These are phyloP conservation scores for Meiosimyza platycephala DNA, from an alignment of 2,888 invertebrate species.

Conservation along the genomic window DNA sequence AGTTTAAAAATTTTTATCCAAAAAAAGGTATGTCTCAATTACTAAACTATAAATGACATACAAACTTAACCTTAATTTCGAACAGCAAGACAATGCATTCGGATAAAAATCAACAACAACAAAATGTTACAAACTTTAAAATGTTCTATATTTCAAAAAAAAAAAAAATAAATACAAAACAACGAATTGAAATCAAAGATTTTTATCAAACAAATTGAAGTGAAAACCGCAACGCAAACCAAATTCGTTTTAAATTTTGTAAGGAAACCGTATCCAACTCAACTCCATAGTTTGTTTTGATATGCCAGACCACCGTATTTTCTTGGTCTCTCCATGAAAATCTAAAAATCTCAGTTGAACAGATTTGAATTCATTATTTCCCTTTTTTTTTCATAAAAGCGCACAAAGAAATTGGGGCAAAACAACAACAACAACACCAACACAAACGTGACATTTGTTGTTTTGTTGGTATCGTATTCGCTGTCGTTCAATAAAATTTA, in stretches of 20 bases:
- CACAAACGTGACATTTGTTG: not conserved
- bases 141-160: not conserved
- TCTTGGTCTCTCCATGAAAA: not conserved
- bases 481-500: slow-evolving; percentile 42
- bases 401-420: not conserved
- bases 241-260: too few relatives aligned
- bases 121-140: slow-evolving; percentile 4
- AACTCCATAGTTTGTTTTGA: not conserved
- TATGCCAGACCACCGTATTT: not conserved
- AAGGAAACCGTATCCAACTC: not conserved
- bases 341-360: slow-evolving; percentile 9
- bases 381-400: not conserved
- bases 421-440: not conserved
- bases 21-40: too few relatives aligned
- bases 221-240: not conserved
- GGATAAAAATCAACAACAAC: not conserved
- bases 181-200: slow-evolving; percentile 17
- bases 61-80: too few relatives aligned
- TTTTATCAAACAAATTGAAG: slow-evolving; percentile 13
- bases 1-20: too few relatives aligned
- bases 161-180: not conserved
- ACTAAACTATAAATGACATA: too few relatives aligned
- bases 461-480: not conserved
- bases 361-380: slow-evolving; percentile 21
- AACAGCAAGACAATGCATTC: too few relatives aligned